Conservation (phyloP, 2,888 invertebrate species). For the Drosophila buzzatii region DNA sequence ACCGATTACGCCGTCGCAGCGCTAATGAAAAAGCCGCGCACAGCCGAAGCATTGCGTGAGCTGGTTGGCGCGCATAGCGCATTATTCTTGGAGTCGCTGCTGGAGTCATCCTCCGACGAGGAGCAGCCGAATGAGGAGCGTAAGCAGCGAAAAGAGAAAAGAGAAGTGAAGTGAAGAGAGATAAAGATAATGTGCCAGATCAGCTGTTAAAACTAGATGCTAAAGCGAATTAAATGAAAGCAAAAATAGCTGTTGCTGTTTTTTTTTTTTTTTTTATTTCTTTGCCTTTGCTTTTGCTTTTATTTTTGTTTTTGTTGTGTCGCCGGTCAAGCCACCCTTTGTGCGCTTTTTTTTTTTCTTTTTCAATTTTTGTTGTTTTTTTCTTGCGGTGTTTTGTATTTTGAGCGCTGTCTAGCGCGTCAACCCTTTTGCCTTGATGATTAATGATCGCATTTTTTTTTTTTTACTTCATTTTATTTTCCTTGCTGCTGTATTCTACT, state of each 20-base stretch:
- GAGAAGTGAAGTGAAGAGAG: neutral
- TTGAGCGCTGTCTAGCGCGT: conserved; percentile 66
- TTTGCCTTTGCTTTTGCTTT: conserved; percentile 1
- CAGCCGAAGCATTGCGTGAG: conserved; percentile 17
- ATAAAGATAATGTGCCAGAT: neutral
- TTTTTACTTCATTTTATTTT: conserved; percentile 23
- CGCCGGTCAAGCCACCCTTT: conserved; percentile 65
- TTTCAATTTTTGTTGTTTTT: conserved; percentile 4
- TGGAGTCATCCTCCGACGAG: conserved; percentile 45
- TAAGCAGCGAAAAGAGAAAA: neutral
- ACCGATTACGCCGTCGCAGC: conserved; percentile 34
- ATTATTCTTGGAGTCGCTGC: conserved; percentile 35
- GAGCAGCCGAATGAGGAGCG: conserved; percentile 3
- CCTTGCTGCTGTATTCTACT: conserved; percentile 62
- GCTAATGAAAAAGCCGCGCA: conserved; percentile 33
- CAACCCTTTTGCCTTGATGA: conserved; percentile 74
- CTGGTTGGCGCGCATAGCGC: conserved; percentile 20
- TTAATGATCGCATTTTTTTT: conserved; percentile 70
- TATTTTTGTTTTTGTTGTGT: conserved; percentile 37
- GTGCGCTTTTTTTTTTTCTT: conserved; percentile 32
- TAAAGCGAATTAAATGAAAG: conserved; percentile 14
- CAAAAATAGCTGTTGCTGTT: conserved; percentile 7
- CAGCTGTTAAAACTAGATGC: conserved; percentile 2
- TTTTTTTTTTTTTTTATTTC: neutral
- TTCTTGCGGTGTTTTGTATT: conserved; percentile 43